phyloP scores from a whole-genome alignment of 2,888 invertebrate species.

The Unio pictorum region DNA sequence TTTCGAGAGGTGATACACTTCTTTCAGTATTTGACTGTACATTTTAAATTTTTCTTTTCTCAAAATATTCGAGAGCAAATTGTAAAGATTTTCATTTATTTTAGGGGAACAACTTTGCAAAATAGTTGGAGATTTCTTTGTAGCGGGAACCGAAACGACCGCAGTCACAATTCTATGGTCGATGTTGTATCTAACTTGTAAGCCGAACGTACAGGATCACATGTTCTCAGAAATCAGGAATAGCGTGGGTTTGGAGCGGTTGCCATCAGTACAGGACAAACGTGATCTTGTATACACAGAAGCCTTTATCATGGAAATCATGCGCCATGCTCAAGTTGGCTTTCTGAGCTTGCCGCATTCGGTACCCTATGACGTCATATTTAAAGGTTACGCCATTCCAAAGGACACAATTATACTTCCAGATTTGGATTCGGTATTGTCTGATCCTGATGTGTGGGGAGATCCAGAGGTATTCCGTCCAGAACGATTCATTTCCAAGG shows the following conservation, averaged over 20 bases:
- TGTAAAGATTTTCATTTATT: not conserved
- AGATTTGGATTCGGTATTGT: constrained; percentile 2
- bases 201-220: constrained; percentile 1
- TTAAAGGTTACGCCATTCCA: constrained; percentile 1
- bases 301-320: constrained; percentile 4
- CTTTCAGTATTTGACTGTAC: too few species aligned
- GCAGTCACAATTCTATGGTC: constrained; percentile 3
- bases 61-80: not conserved
- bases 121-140: constrained; percentile 5
- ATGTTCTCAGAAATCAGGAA: not conserved
- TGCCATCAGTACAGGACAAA: constrained; percentile 3
- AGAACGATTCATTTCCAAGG: not conserved
- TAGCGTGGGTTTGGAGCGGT: constrained; percentile 1
- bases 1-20: too few species aligned
- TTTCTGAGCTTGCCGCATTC: not conserved
- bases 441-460: not conserved
- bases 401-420: not conserved
- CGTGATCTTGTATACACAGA: constrained; percentile 1
- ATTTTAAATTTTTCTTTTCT: too few species aligned
- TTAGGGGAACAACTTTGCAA: constrained; percentile 1
- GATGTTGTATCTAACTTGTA: not conserved
- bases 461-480: constrained; percentile 2
- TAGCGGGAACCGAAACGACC: constrained; percentile 6
- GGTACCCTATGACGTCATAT: not conserved
- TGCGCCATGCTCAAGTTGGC: constrained; percentile 3